A percentile compares a stretch with the other conserved stretches of the same genome.
These are phyloP conservation scores for Peribatodes rhomboidaria DNA, from an alignment of 2,888 invertebrate species.

Conservation along the genomic window DNA sequence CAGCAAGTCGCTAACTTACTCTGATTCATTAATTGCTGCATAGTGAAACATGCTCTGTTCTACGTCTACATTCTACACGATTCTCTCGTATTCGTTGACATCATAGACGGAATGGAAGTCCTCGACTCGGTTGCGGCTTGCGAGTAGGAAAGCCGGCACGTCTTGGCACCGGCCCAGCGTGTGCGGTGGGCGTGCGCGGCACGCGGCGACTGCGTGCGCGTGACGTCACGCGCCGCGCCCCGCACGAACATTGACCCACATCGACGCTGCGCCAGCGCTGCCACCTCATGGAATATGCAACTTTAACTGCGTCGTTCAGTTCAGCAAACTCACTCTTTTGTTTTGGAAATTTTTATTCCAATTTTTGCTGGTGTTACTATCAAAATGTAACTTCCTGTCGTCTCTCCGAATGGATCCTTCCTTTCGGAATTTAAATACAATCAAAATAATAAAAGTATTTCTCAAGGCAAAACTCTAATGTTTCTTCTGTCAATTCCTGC, in stretches of 20 bases:
- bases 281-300: neutral
- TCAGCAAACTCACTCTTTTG: neutral
- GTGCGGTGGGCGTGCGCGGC: constrained; percentile 47
- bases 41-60: neutral
- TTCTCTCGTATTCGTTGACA: neutral
- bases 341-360: neutral
- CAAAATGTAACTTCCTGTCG: too few species aligned
- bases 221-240: constrained; percentile 48
- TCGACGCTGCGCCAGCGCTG: constrained; percentile 13
- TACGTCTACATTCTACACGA: too few species aligned
- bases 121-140: neutral
- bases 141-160: constrained; percentile 42
- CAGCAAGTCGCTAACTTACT: too few species aligned
- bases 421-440: too few species aligned
- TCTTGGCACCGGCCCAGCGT: constrained; percentile 36
- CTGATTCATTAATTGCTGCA: neutral
- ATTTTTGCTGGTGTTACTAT: too few species aligned
- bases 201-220: constrained; percentile 61
- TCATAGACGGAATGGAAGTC: neutral
- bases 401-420: too few species aligned
- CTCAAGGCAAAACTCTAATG: too few species aligned
- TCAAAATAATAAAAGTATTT: too few species aligned
- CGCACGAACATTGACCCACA: constrained; percentile 50
- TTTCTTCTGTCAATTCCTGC: too few species aligned
- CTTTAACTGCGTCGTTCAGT: constrained; percentile 1